phyloP scores from a whole-genome alignment of 2,888 invertebrate genomes.

The Ormyrus rosae region DNA sequence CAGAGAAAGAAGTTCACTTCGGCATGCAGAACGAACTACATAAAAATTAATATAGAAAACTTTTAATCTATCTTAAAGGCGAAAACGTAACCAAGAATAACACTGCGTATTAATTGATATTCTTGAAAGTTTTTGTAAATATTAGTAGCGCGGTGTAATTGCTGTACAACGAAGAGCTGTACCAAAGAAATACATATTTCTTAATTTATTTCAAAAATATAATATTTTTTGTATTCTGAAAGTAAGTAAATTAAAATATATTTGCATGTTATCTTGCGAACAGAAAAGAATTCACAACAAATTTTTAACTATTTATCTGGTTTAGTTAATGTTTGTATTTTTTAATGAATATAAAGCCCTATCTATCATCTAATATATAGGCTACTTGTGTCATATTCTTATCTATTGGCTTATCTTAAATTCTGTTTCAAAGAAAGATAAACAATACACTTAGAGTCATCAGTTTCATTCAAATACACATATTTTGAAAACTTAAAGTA shows the following conservation, averaged over 20 bases:
- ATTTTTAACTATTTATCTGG: constrained; percentile 21
- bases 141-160: not conserved
- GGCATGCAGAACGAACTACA: no score
- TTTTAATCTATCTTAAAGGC: not conserved
- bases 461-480: constrained; percentile 17
- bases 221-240: constrained; percentile 1
- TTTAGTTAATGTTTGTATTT: constrained; percentile 35
- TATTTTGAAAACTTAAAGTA: constrained; percentile 17
- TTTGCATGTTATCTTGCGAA: not conserved
- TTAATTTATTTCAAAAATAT: not conserved
- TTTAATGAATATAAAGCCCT: constrained; percentile 27
- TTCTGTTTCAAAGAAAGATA: constrained; percentile 47
- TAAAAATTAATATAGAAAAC: no score
- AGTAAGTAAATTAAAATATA: constrained; percentile 1
- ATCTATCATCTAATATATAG: constrained; percentile 54
- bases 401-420: constrained; percentile 53
- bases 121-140: constrained; percentile 9
- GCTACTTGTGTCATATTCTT: constrained; percentile 36
- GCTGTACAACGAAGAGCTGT: not conserved
- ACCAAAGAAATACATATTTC: not conserved
- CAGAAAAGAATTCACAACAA: not conserved
- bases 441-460: constrained; percentile 28
- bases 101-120: constrained; percentile 9
- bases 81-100: constrained; percentile 31
- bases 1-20: no score